A percentile compares a stretch with the other conserved stretches of the same genome.
These are phyloP conservation scores for Arvicanthis niloticus DNA, from an alignment of 2,113 vertebrate genomes.

Conservation along the genomic window DNA sequence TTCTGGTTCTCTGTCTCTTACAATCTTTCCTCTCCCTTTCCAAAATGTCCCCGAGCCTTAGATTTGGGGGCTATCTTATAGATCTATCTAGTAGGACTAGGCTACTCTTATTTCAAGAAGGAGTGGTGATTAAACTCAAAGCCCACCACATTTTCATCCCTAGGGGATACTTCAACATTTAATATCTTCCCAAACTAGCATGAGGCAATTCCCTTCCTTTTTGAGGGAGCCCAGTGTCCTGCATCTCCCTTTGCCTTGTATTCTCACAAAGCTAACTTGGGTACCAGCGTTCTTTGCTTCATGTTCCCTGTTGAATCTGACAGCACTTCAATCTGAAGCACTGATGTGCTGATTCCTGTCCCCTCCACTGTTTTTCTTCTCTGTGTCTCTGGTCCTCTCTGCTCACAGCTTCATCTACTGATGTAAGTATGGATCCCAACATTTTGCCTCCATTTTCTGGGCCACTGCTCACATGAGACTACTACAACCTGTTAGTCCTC, in stretches of 20 bases:
- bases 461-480: not conserved
- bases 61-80: not conserved
- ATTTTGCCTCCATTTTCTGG: not conserved
- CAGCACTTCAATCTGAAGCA: not conserved
- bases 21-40: not conserved
- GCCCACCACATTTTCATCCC: not conserved
- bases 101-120: not conserved
- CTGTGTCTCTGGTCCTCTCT: not conserved
- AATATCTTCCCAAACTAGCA: not conserved
- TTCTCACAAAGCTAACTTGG: not conserved
- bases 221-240: not conserved
- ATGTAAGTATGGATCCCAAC: not conserved
- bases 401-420: not conserved
- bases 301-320: not conserved
- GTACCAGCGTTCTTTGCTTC: not conserved
- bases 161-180: not conserved
- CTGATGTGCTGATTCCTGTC: not conserved
- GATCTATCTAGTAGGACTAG: not conserved
- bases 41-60: not conserved
- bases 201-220: not conserved
- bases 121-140: not conserved
- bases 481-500: not conserved
- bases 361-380: not conserved
- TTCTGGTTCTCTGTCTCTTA: not conserved
- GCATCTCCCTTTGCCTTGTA: not conserved